Evolutionary conservation across 2,797 vertebrate genomes (phyloP).

Genomic region (Brotula barbata): DNA sequence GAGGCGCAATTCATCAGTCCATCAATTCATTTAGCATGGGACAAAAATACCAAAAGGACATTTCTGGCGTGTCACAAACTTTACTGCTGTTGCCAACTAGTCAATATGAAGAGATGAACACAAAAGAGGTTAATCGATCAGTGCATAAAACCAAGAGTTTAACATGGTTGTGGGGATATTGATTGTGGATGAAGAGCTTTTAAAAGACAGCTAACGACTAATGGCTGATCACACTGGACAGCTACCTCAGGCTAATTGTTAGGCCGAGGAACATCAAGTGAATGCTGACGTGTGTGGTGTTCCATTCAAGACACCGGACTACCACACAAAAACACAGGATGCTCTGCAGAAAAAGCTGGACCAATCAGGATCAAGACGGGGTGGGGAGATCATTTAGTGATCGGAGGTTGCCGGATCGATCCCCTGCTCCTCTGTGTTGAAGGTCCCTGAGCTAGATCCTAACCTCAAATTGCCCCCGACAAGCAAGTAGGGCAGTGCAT

Average conservation of each 20-base stretch:
- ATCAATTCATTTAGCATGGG: too few relatives aligned
- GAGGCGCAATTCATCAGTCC: too few relatives aligned
- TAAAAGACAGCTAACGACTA: conserved; percentile 56
- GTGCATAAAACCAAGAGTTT: conserved; percentile 23
- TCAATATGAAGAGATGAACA: background rate
- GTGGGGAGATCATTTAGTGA: too few relatives aligned
- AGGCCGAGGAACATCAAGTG: conserved; percentile 44
- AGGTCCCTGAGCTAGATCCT: too few relatives aligned
- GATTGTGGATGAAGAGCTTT: conserved; percentile 35
- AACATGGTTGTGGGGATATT: conserved; percentile 17
- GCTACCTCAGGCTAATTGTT: conserved; percentile 29
- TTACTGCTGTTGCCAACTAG: background rate
- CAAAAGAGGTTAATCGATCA: conserved; percentile 16
- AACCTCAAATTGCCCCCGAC: too few relatives aligned
- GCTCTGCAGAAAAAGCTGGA: too few relatives aligned
- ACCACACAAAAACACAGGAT: conserved; percentile 8
- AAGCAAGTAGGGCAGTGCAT: too few relatives aligned
- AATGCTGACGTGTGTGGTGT: conserved; percentile 47
- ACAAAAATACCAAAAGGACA: too few relatives aligned
- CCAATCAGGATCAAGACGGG: too few relatives aligned
- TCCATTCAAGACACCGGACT: conserved; percentile 39
- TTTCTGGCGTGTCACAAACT: background rate
- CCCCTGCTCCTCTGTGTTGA: too few relatives aligned
- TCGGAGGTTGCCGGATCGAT: too few relatives aligned
- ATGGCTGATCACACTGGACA: conserved; percentile 43